phyloP scores from a whole-genome alignment of 2,113 vertebrate genomes.

The Epinephelus cyanopodus region DNA sequence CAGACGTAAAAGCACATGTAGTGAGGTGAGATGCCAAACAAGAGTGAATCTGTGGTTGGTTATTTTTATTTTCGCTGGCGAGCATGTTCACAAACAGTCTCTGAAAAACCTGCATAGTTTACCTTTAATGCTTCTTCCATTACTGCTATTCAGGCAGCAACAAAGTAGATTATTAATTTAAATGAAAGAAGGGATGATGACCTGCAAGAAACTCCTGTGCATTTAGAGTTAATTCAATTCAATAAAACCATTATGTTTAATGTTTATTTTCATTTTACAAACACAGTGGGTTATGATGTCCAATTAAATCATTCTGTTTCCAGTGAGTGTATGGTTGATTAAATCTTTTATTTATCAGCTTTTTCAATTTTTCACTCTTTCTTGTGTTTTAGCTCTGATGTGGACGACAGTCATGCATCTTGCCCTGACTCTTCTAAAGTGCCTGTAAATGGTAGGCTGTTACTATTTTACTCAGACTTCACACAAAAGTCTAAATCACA shows the following conservation, averaged over 20 bases:
- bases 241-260: background rate
- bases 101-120: too few species aligned
- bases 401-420: conserved; percentile 52
- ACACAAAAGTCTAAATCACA: conserved; percentile 19
- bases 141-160: background rate
- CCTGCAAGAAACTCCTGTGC: background rate
- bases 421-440: conserved; percentile 57
- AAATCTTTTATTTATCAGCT: background rate
- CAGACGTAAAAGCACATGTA: too few species aligned
- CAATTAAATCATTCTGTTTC: background rate
- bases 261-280: background rate
- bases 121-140: background rate
- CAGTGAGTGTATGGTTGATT: background rate
- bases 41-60: too few species aligned
- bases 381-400: conserved; percentile 73
- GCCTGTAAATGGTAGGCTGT: conserved; percentile 71
- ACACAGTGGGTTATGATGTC: background rate
- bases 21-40: too few species aligned
- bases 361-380: conserved; percentile 15
- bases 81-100: too few species aligned
- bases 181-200: background rate
- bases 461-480: background rate
- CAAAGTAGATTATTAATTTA: background rate
- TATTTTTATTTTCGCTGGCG: too few species aligned
- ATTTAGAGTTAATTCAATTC: background rate